Percentiles rank a stretch among this genome's conserved stretches.
These are phyloP conservation scores for Palythoa heliodiscus DNA, from an alignment of 92 coral and sea anemone species.

Conservation along the genomic window DNA sequence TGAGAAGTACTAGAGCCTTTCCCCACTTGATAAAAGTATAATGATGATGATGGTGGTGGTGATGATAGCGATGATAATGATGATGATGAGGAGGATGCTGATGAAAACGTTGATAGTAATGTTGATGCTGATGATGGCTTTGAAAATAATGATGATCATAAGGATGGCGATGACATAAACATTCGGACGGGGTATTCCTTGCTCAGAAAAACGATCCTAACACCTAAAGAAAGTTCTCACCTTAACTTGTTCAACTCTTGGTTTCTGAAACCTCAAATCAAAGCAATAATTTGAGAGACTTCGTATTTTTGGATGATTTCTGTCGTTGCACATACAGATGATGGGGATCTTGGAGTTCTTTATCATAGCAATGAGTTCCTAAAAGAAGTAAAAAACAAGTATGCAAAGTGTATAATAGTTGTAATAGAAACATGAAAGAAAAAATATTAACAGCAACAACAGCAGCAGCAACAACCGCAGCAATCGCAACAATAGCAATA, in stretches of 20 bases:
- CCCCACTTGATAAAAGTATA: background rate
- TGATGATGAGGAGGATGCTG: background rate
- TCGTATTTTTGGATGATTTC: slow-evolving; percentile 93
- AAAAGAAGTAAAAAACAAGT: background rate
- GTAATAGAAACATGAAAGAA: background rate
- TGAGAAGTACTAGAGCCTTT: background rate
- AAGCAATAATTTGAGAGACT: slow-evolving; percentile 93
- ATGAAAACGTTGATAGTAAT: background rate
- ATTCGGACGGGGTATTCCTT: too few relatives aligned
- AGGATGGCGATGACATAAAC: background rate
- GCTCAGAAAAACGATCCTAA: too few relatives aligned
- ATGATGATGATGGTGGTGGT: background rate
- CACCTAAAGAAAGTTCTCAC: slow-evolving; percentile 29
- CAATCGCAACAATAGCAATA: too few relatives aligned
- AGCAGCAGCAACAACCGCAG: background rate
- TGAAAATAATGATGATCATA: background rate
- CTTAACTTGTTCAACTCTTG: slow-evolving; percentile 95
- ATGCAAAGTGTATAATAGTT: background rate
- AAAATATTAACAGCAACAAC: background rate
- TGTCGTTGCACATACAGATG: slow-evolving; percentile 97
- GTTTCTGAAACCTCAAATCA: slow-evolving; percentile 92
- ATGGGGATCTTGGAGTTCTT: slow-evolving; percentile 91
- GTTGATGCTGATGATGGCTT: background rate
- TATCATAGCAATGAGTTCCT: slow-evolving; percentile 90
- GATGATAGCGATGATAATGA: background rate